Evolutionary conservation across 2,113 vertebrate genomes (phyloP).

Genomic region (Neolamprologus longior): DNA sequence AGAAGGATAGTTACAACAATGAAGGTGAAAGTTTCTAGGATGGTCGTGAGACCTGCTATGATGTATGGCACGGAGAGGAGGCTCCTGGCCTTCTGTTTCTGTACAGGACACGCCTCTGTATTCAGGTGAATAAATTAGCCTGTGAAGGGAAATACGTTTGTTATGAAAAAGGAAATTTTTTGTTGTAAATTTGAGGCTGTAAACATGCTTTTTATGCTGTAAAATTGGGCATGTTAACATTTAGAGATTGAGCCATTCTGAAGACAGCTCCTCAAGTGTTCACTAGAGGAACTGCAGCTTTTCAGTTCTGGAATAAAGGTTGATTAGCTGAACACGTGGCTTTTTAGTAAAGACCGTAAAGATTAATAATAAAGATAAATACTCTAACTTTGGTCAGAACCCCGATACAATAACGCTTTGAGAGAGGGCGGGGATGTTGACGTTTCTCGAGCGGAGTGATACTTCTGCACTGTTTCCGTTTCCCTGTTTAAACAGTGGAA

Average conservation of each 20-base stretch:
- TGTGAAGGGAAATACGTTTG: neutral
- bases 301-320: neutral
- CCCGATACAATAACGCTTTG: neutral
- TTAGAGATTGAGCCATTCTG: neutral
- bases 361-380: neutral
- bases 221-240: neutral
- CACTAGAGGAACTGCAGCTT: neutral
- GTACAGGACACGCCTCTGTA: neutral
- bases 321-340: neutral
- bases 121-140: neutral
- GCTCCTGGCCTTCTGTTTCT: neutral
- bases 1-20: neutral
- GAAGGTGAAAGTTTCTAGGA: neutral
- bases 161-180: rapidly evolving
- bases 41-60: neutral
- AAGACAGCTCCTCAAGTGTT: neutral
- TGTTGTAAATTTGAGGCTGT: neutral
- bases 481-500: neutral
- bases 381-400: neutral
- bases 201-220: neutral
- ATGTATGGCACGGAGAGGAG: neutral
- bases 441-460: conserved; percentile 7
- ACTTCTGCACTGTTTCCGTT: neutral
- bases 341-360: neutral
- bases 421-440: neutral